phyloP scores from a whole-genome alignment of 2,797 vertebrate species.

The Remorina albescens region DNA sequence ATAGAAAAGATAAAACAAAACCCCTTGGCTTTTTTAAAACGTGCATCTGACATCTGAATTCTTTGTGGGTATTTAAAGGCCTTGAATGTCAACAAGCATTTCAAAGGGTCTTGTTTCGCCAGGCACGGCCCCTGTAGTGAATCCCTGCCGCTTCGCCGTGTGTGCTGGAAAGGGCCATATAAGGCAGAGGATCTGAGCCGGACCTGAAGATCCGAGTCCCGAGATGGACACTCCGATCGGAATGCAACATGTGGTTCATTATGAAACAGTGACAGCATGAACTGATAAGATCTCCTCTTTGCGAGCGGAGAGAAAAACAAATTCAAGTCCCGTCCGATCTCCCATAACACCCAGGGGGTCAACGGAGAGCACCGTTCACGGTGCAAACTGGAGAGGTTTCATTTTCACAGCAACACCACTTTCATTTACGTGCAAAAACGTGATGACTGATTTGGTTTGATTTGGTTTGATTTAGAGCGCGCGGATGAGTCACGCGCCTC shows the following conservation, averaged over 20 bases:
- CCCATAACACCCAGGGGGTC: not conserved
- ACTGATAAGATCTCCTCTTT: conserved; percentile 19
- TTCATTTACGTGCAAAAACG: conserved; percentile 26
- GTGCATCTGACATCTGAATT: conserved; percentile 21
- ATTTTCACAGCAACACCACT: conserved; percentile 43
- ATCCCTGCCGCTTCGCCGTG: conserved; percentile 31
- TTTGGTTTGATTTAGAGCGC: conserved; percentile 22
- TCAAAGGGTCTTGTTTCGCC: conserved; percentile 41
- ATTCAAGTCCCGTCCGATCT: conserved; percentile 1
- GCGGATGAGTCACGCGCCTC: conserved; percentile 20
- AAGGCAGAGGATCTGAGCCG: conserved; percentile 51
- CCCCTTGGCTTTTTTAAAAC: no score
- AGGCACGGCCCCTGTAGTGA: conserved; percentile 4
- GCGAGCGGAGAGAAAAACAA: not conserved
- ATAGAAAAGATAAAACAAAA: no score
- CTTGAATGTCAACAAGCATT: conserved; percentile 31
- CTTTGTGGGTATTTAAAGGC: conserved; percentile 41
- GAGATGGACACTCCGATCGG: conserved; percentile 35
- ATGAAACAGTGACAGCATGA: conserved; percentile 7
- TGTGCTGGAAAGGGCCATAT: conserved; percentile 58
- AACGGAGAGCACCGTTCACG: no score
- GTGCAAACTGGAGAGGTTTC: conserved; percentile 49
- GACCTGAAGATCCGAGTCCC: conserved; percentile 68
- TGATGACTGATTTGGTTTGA: not conserved
- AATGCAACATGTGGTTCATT: conserved; percentile 36